phyloP scores from a whole-genome alignment of 2,113 vertebrate species.

The Oncorhynchus masou region DNA sequence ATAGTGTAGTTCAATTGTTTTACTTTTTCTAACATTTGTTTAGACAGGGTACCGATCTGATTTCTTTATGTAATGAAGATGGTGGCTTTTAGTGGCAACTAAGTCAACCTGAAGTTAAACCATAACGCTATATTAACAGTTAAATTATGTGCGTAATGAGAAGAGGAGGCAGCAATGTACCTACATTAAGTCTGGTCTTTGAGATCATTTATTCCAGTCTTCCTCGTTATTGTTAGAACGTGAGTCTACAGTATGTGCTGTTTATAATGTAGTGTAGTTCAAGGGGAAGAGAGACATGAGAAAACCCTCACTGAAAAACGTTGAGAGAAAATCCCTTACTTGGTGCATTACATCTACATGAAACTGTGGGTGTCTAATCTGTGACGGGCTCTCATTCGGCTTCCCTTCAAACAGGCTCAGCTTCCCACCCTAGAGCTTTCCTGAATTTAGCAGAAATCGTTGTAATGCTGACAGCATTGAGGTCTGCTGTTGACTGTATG shows the following conservation, averaged over 20 bases:
- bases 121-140: too few species aligned
- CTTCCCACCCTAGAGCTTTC: slow-evolving; percentile 70
- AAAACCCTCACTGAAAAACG: slow-evolving; percentile 60
- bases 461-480: slow-evolving; percentile 61
- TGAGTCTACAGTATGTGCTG: slow-evolving; percentile 45
- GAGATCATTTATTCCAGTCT: too few species aligned
- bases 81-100: too few species aligned
- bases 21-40: not conserved
- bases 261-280: slow-evolving; percentile 52
- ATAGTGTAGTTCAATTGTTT: too few species aligned
- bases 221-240: slow-evolving; percentile 7
- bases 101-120: too few species aligned
- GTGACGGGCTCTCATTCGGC: slow-evolving; percentile 72
- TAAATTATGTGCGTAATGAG: not conserved
- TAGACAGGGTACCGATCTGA: too few species aligned
- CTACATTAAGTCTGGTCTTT: slow-evolving; percentile 9
- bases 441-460: slow-evolving; percentile 69
- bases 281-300: slow-evolving; percentile 38
- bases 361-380: slow-evolving; percentile 80
- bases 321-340: slow-evolving; percentile 74
- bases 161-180: slow-evolving; percentile 9
- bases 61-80: too few species aligned
- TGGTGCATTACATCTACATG: slow-evolving; percentile 75
- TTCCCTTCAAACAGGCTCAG: slow-evolving; percentile 74
- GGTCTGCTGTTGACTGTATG: not conserved